These are phyloP conservation scores for Dissostichus mawsoni DNA, from an alignment of 2,113 vertebrate genomes.

Conservation along the genomic window DNA sequence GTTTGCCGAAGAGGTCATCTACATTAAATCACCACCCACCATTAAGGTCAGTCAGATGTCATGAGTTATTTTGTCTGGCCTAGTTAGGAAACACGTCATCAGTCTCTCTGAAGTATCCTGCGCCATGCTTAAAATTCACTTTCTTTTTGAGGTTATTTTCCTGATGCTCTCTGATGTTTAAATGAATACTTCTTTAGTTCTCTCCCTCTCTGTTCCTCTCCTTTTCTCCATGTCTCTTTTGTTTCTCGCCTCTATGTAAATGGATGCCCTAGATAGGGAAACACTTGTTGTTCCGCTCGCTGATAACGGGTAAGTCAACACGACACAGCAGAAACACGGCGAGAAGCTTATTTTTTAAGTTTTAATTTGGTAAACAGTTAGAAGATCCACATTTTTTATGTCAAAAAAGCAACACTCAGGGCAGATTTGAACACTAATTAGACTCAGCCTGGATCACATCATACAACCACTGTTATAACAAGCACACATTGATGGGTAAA, in stretches of 20 bases:
- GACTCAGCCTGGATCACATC: background rate
- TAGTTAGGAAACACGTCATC: conserved; percentile 49
- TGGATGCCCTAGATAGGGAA: conserved; percentile 60
- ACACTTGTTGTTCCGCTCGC: conserved; percentile 47
- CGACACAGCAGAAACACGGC: background rate
- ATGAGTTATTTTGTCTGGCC: conserved; percentile 47
- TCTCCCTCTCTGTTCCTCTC: background rate
- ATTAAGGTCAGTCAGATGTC: conserved; percentile 60
- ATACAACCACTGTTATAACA: background rate
- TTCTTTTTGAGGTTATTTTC: conserved; percentile 32
- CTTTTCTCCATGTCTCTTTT: conserved; percentile 1
- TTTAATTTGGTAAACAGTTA: conserved; percentile 19
- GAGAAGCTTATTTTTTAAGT: conserved; percentile 3
- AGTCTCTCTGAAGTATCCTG: conserved; percentile 48
- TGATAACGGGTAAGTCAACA: conserved; percentile 24
- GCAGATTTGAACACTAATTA: background rate
- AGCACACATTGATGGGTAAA: background rate
- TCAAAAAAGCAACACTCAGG: background rate
- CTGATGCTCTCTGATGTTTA: conserved; percentile 39
- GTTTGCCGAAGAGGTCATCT: background rate
- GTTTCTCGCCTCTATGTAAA: conserved; percentile 56
- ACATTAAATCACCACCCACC: conserved; percentile 13
- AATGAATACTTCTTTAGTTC: conserved; percentile 52
- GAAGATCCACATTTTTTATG: background rate
- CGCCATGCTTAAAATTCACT: conserved; percentile 41